These are phyloP conservation scores for Syrista parreyssii DNA, from an alignment of 2,888 invertebrate species.

Conservation along the genomic window DNA sequence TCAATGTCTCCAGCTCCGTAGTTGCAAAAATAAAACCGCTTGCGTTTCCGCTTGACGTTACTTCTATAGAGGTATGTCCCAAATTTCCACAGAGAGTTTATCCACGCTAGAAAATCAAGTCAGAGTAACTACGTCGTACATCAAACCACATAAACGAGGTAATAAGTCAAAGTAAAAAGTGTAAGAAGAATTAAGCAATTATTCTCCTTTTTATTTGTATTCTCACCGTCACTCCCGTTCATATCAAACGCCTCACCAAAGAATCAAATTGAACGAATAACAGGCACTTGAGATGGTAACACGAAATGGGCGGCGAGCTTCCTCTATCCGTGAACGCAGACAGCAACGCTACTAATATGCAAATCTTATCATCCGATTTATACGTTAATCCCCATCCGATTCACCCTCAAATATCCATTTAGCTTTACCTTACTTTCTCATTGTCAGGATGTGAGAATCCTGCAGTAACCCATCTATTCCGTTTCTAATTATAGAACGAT, in stretches of 20 bases:
- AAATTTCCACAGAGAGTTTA: neutral
- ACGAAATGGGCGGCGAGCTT: conserved; percentile 50
- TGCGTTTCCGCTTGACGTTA: neutral
- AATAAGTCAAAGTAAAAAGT: neutral
- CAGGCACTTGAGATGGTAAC: conserved; percentile 38
- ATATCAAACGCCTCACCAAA: neutral
- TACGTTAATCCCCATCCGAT: neutral
- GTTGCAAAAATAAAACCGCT: conserved; percentile 29
- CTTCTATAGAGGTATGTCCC: neutral
- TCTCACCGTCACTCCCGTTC: neutral
- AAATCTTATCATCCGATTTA: conserved; percentile 45
- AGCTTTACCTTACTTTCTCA: conserved; percentile 2
- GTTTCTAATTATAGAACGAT: too few species aligned
- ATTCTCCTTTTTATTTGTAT: neutral
- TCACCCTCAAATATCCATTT: conserved; percentile 1
- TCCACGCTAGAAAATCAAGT: neutral
- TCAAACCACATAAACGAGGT: neutral
- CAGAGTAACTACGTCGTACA: neutral
- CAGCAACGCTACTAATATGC: conserved; percentile 53
- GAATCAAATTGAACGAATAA: conserved; percentile 37
- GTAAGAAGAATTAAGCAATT: neutral
- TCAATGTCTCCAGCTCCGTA: conserved; percentile 34
- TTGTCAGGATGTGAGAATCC: too few species aligned
- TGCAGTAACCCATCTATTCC: too few species aligned
- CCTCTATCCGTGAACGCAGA: conserved; percentile 29